A percentile compares a stretch with the other conserved stretches of the same genome.
Evolutionary conservation across 2,797 vertebrate genomes (phyloP).

Genomic region (Sebastes matsubarae): DNA sequence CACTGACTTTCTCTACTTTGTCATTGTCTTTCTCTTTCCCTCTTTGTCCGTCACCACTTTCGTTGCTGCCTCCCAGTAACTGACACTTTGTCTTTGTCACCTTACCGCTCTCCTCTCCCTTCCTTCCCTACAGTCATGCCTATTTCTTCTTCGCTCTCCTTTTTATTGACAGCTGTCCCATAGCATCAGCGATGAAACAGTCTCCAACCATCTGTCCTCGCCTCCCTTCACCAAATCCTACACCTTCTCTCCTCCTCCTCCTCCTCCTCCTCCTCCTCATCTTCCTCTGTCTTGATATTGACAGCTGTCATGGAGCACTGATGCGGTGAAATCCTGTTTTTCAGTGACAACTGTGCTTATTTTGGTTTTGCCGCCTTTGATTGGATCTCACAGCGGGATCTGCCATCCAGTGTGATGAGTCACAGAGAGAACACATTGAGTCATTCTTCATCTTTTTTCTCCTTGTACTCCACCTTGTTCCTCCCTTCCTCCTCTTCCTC

Average conservation of each 20-base stretch:
- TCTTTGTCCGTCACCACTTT: conserved; percentile 24
- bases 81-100: conserved; percentile 48
- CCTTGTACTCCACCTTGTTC: not conserved
- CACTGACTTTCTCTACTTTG: conserved; percentile 44
- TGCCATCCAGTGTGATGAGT: conserved; percentile 41
- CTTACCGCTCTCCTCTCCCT: not conserved
- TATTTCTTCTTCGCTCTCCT: conserved; percentile 24
- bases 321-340: conserved; percentile 13
- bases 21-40: conserved; percentile 36
- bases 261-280: conserved; percentile 9
- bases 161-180: conserved; percentile 68
- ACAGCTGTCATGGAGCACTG: conserved; percentile 56
- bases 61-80: conserved; percentile 16
- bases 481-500: not conserved
- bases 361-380: conserved; percentile 46
- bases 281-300: conserved; percentile 38
- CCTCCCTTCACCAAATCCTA: conserved; percentile 2
- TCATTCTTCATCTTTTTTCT: conserved; percentile 10
- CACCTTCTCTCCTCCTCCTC: conserved; percentile 25
- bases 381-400: conserved; percentile 32
- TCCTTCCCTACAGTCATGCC: conserved; percentile 32
- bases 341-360: conserved; percentile 49
- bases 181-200: conserved; percentile 43
- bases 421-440: conserved; percentile 31
- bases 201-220: conserved; percentile 37